phyloP scores from a whole-genome alignment of 2,113 vertebrate species.

The Mesitornis unicolor region DNA sequence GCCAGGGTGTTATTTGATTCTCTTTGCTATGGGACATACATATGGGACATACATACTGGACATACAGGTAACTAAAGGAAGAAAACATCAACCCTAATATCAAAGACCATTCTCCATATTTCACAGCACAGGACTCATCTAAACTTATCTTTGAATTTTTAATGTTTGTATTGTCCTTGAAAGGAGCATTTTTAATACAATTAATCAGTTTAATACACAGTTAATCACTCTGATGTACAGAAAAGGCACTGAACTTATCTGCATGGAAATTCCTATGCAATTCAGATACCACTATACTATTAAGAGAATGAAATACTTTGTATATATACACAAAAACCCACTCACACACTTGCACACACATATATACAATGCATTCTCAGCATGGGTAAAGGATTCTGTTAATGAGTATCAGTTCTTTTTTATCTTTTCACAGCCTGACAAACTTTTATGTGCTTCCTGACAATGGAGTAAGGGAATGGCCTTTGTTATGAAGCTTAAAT shows the following conservation, averaged over 20 bases:
- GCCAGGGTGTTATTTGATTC: background rate
- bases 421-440: background rate
- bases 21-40: background rate
- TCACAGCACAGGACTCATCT: background rate
- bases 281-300: background rate
- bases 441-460: background rate
- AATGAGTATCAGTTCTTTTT: background rate
- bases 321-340: background rate
- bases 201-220: accelerated
- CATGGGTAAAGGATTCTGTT: background rate
- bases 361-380: background rate
- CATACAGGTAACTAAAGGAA: background rate
- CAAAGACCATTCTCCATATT: background rate
- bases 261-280: background rate
- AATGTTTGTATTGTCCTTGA: background rate
- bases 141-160: background rate
- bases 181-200: background rate
- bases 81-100: background rate
- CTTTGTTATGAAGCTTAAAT: background rate
- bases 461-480: background rate
- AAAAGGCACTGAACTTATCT: background rate
- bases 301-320: background rate
- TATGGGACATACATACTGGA: no score
- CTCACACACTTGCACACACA: accelerated
- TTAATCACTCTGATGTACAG: background rate